A percentile compares a stretch with the other conserved stretches of the same genome.
These are phyloP conservation scores for Apocrypta bakeri DNA, from an alignment of 1,140 invertebrate genomes.

Conservation along the genomic window DNA sequence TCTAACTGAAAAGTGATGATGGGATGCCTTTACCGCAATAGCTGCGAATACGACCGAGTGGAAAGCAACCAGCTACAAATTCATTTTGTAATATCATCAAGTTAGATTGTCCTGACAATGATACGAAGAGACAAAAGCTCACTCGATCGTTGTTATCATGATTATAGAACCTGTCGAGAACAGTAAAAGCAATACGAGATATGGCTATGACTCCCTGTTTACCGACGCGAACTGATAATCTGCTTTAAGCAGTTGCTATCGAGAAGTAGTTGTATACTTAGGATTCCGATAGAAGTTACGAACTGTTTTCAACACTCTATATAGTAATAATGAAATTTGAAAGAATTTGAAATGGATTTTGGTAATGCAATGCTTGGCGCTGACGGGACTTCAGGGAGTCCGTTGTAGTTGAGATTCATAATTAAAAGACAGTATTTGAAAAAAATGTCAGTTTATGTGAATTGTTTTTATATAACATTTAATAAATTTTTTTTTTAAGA, in stretches of 20 bases:
- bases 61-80: slow-evolving; percentile 63
- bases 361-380: too few species aligned
- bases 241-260: background rate
- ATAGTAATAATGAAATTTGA: too few species aligned
- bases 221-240: slow-evolving; percentile 5
- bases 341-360: too few species aligned
- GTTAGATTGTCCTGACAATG: slow-evolving; percentile 55
- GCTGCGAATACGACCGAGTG: slow-evolving; percentile 36
- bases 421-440: too few species aligned
- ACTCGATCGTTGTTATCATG: slow-evolving; percentile 43
- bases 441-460: too few species aligned
- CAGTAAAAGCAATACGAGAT: slow-evolving; percentile 24
- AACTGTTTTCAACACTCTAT: background rate
- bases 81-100: slow-evolving; percentile 59
- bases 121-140: background rate
- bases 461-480: too few species aligned
- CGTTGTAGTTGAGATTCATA: too few species aligned
- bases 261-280: background rate
- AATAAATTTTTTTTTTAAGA: too few species aligned
- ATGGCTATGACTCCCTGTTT: slow-evolving; percentile 8
- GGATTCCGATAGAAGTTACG: background rate
- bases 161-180: slow-evolving; percentile 32
- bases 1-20: slow-evolving; percentile 17
- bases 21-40: background rate
- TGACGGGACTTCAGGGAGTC: too few species aligned